These are phyloP conservation scores for Idaea aversata DNA, from an alignment of 2,888 invertebrate species.

Conservation along the genomic window DNA sequence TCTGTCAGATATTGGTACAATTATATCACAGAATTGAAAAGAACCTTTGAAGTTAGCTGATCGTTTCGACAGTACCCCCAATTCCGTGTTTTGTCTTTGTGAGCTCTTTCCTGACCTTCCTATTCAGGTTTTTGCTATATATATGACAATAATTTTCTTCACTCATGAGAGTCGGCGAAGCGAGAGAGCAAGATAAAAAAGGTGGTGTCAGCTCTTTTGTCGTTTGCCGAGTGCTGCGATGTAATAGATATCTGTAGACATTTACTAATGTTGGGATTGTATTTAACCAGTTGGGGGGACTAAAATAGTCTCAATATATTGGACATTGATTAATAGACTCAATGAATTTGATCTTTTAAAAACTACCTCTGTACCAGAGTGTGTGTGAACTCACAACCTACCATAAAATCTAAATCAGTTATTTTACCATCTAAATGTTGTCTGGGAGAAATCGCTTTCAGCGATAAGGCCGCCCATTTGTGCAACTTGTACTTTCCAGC, in stretches of 20 bases:
- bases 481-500: too few species aligned
- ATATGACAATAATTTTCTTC: constrained; percentile 65
- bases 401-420: too few species aligned
- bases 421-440: too few species aligned
- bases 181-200: constrained; percentile 69
- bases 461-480: too few species aligned
- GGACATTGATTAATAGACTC: not conserved
- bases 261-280: constrained; percentile 4
- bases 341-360: not conserved
- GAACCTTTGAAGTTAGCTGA: constrained; percentile 31
- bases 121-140: constrained; percentile 53
- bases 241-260: constrained; percentile 13
- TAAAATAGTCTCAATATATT: not conserved
- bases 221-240: constrained; percentile 36
- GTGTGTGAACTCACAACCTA: too few species aligned
- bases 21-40: constrained; percentile 28
- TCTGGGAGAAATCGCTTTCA: too few species aligned
- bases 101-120: constrained; percentile 54
- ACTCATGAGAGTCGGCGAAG: constrained; percentile 57
- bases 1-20: constrained; percentile 26
- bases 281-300: constrained; percentile 2
- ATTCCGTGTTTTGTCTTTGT: constrained; percentile 57
- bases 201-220: constrained; percentile 63
- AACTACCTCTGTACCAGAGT: too few species aligned
- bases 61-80: constrained; percentile 45